Percentiles rank a stretch among this genome's conserved stretches.
phyloP scores from a whole-genome alignment of 1,140 invertebrate genomes.

The Drosophila erecta region DNA sequence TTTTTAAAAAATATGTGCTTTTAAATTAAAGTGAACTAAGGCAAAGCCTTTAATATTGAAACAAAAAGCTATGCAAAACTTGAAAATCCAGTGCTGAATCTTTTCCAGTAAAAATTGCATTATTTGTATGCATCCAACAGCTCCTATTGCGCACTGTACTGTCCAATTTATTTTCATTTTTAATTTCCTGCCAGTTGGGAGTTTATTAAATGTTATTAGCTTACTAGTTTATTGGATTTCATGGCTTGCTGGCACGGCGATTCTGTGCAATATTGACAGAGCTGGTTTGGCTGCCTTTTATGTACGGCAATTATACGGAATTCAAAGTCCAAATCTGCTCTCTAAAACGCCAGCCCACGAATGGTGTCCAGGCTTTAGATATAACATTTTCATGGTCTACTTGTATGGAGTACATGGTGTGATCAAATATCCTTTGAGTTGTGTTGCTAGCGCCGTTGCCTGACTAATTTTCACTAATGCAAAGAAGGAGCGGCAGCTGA shows the following conservation, averaged over 20 bases:
- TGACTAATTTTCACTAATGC: slow-evolving; percentile 83
- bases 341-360: not conserved
- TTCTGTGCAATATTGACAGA: slow-evolving; percentile 34
- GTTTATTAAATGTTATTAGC: slow-evolving; percentile 51
- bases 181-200: slow-evolving; percentile 42
- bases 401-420: slow-evolving; percentile 19
- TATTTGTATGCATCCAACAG: slow-evolving; percentile 3
- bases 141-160: slow-evolving; percentile 16
- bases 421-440: slow-evolving; percentile 68
- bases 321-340: slow-evolving; percentile 4
- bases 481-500: slow-evolving; percentile 46
- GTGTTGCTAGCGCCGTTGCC: slow-evolving; percentile 41
- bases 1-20: too few relatives aligned
- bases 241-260: slow-evolving; percentile 5
- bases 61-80: not conserved
- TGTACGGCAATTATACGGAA: slow-evolving; percentile 2
- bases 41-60: not conserved
- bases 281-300: slow-evolving; percentile 14
- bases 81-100: not conserved
- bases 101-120: slow-evolving; percentile 9
- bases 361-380: slow-evolving; percentile 2
- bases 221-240: slow-evolving; percentile 46
- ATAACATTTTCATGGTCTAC: slow-evolving; percentile 12
- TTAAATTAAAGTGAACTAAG: slow-evolving; percentile 2
- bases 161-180: slow-evolving; percentile 35